Conservation (phyloP, 2,113 vertebrate species). For the Strigops habroptila region DNA sequence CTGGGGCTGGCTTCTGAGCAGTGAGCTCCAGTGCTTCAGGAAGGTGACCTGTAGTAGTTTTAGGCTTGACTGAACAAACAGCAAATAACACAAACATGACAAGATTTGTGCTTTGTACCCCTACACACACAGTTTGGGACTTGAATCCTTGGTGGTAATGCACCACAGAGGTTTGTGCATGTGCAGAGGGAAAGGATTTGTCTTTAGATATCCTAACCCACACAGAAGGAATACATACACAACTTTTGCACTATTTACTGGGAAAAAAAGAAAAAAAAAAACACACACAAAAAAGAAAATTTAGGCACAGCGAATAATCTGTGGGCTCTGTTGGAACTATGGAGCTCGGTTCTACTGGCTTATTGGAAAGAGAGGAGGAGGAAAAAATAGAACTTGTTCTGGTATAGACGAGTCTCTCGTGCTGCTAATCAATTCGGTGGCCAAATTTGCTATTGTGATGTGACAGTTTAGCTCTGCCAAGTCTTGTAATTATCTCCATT, state of each 20-base stretch:
- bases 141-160: background rate
- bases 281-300: background rate
- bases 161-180: background rate
- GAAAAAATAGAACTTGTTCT: constrained; percentile 42
- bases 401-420: constrained; percentile 39
- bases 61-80: background rate
- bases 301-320: background rate
- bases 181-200: background rate
- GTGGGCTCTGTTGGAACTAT: background rate
- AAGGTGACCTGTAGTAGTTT: constrained; percentile 18
- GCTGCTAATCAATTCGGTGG: constrained; percentile 25
- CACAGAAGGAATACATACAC: background rate
- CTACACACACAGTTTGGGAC: background rate
- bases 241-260: background rate
- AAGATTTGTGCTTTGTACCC: background rate
- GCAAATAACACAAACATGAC: background rate
- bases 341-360: background rate
- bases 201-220: background rate
- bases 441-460: constrained; percentile 64
- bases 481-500: constrained; percentile 55
- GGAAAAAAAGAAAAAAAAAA: background rate
- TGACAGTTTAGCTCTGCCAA: constrained; percentile 50
- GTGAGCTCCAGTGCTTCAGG: background rate
- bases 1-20: background rate
- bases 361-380: background rate